phyloP scores from a whole-genome alignment of 2,888 invertebrate genomes.

The Archips crataeganus region DNA sequence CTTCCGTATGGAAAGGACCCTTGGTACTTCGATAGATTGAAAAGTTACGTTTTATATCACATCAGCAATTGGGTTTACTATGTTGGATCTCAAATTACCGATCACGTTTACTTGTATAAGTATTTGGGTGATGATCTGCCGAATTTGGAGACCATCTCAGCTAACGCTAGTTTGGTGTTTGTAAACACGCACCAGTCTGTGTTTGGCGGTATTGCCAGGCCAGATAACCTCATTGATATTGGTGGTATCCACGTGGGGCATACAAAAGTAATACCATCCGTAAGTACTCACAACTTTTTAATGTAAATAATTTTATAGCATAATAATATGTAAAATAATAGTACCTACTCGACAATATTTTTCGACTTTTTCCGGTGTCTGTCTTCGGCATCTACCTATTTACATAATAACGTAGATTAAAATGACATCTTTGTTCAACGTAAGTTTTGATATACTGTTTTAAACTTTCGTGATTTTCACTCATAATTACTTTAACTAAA shows the following conservation, averaged over 20 bases:
- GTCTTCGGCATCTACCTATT: too few species aligned
- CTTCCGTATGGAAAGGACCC: conserved; percentile 77
- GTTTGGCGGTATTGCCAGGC: conserved; percentile 84
- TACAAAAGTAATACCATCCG: conserved; percentile 79
- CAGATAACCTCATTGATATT: conserved; percentile 88
- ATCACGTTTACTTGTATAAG: conserved; percentile 77
- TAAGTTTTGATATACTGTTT: too few species aligned
- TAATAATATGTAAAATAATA: too few species aligned
- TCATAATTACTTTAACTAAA: too few species aligned
- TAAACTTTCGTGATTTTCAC: too few species aligned
- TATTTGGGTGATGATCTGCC: conserved; percentile 83
- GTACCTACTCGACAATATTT: too few species aligned
- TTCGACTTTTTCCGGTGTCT: too few species aligned
- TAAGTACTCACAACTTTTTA: conserved; percentile 54
- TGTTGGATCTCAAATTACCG: conserved; percentile 74
- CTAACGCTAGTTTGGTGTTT: conserved; percentile 85
- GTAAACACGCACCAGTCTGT: conserved; percentile 89
- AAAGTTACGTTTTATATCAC: conserved; percentile 73
- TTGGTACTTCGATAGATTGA: conserved; percentile 78
- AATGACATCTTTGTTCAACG: background rate
- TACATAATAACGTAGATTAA: background rate
- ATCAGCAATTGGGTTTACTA: conserved; percentile 80
- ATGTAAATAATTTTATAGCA: background rate
- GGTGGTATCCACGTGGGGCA: conserved; percentile 87
- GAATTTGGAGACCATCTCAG: conserved; percentile 84